phyloP scores from a whole-genome alignment of 2,797 vertebrate species.

The Argyrosomus regius region DNA sequence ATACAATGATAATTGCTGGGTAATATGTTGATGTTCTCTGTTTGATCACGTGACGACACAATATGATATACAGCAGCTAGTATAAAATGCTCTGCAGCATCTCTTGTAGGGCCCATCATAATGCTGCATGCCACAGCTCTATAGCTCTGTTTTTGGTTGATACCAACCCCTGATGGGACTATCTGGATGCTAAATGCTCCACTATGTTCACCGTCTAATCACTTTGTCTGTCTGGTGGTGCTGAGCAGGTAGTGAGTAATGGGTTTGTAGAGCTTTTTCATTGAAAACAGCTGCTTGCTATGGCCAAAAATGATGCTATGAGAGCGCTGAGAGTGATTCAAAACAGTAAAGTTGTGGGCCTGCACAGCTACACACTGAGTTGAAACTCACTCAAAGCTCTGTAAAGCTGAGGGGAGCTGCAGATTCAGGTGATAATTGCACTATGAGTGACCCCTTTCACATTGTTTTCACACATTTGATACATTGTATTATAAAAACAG shows the following conservation, averaged over 20 bases:
- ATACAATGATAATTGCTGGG: no score
- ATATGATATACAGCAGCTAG: no score
- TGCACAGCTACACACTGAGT: background rate
- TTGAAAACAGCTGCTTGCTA: background rate
- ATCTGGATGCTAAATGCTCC: background rate
- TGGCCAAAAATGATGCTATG: no score
- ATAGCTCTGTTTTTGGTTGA: background rate
- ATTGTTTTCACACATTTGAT: background rate
- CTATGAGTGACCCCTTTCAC: background rate
- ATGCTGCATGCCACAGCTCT: no score
- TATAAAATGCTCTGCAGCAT: no score
- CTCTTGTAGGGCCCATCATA: no score
- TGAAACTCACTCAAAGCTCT: background rate
- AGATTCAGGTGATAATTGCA: background rate
- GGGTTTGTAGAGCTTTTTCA: background rate
- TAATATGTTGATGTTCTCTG: no score
- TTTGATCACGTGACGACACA: no score
- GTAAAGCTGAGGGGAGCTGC: background rate
- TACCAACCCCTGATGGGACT: background rate
- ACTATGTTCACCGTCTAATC: background rate
- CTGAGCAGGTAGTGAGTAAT: background rate
- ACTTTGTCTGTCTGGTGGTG: background rate
- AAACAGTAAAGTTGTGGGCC: background rate
- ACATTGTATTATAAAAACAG: background rate
- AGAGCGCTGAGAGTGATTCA: background rate